Evolutionary conservation across 2,797 vertebrate genomes (phyloP).

Genomic region (Etheostoma perlongum): DNA sequence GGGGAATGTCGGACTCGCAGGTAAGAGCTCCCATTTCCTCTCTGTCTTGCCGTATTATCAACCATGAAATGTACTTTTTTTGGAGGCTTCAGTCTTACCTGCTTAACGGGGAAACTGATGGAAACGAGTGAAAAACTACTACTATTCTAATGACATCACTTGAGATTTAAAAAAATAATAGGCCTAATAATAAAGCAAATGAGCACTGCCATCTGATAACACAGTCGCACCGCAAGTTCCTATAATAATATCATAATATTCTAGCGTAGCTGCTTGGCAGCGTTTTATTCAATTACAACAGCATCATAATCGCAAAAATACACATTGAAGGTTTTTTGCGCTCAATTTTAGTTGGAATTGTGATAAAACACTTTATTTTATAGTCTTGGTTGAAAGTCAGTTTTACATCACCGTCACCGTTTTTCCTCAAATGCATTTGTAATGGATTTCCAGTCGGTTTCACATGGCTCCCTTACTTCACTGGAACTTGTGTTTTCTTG

Average conservation of each 20-base stretch:
- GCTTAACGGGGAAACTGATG: constrained; percentile 12
- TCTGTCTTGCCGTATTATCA: constrained; percentile 34
- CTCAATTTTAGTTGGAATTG: not conserved
- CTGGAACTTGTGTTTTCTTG: constrained; percentile 51
- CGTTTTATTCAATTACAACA: not conserved
- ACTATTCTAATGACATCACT: not conserved
- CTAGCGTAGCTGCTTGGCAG: not conserved
- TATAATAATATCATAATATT: not conserved
- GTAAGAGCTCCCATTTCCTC: constrained; percentile 83
- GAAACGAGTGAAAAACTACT: constrained; percentile 13
- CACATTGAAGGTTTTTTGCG: too few relatives aligned
- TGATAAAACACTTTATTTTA: not conserved
- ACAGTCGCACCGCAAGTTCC: not conserved
- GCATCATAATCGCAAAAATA: not conserved
- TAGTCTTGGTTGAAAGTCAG: not conserved
- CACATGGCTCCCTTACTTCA: constrained; percentile 25
- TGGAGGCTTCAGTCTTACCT: constrained; percentile 8
- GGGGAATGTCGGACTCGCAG: constrained; percentile 89
- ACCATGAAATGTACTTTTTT: constrained; percentile 29
- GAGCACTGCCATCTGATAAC: not conserved
- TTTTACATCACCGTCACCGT: not conserved
- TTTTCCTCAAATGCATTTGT: not conserved
- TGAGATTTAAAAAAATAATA: not conserved
- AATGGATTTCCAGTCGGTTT: constrained; percentile 11
- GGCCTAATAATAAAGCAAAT: not conserved